These are phyloP conservation scores for Tachyglossus aculeatus DNA, from an alignment of 2,797 vertebrate species.

Conservation along the genomic window DNA sequence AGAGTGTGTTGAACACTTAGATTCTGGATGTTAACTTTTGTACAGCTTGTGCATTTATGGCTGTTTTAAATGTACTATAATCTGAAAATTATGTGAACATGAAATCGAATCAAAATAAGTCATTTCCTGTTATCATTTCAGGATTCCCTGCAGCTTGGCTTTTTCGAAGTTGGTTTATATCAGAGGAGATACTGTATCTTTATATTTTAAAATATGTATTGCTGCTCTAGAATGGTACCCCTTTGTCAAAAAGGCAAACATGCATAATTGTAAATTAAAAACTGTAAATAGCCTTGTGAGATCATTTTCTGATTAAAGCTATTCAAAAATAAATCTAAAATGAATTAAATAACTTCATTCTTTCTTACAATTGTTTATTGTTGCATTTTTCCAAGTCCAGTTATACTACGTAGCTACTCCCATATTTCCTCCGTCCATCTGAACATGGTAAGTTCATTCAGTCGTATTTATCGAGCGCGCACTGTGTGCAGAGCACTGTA, in stretches of 20 bases:
- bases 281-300: constrained; percentile 76
- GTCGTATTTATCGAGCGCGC: too few relatives aligned
- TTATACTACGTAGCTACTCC: too few relatives aligned
- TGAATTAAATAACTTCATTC: constrained; percentile 32
- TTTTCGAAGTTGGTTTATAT: constrained; percentile 68
- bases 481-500: too few relatives aligned
- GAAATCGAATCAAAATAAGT: constrained; percentile 57
- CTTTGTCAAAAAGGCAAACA: constrained; percentile 75
- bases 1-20: constrained; percentile 63
- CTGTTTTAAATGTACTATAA: constrained; percentile 74
- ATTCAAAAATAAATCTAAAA: constrained; percentile 77
- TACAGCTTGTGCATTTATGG: constrained; percentile 72
- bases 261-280: constrained; percentile 73
- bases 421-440: too few relatives aligned
- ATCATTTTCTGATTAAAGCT: constrained; percentile 75
- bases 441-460: too few relatives aligned
- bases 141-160: constrained; percentile 67
- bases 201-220: constrained; percentile 73
- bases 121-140: constrained; percentile 60
- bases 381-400: neutral
- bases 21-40: constrained; percentile 68
- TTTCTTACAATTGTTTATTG: constrained; percentile 29
- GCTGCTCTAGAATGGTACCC: constrained; percentile 83
- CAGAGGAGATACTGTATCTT: constrained; percentile 72
- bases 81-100: constrained; percentile 69